phyloP scores from a whole-genome alignment of 2,888 invertebrate genomes.

The Malachius bipustulatus region DNA sequence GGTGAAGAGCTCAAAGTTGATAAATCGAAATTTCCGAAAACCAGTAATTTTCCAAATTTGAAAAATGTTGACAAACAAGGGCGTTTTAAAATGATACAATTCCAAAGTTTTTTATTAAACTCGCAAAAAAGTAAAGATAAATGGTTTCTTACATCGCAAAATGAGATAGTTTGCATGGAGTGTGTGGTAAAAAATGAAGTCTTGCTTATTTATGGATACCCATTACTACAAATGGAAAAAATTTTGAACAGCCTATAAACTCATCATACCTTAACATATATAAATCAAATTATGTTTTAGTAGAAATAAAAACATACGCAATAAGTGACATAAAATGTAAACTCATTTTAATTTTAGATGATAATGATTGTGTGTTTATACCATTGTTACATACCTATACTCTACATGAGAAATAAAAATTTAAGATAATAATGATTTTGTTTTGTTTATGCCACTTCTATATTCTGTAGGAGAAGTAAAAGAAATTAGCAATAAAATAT shows the following conservation, averaged over 20 bases:
- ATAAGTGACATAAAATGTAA: slow-evolving; percentile 10
- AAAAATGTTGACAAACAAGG: slow-evolving; percentile 9
- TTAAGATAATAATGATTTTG: too few relatives aligned
- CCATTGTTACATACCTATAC: too few relatives aligned
- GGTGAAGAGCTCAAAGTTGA: slow-evolving; percentile 14
- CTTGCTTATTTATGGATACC: slow-evolving; percentile 5
- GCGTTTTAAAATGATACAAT: slow-evolving; percentile 9
- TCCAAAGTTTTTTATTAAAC: slow-evolving; percentile 12
- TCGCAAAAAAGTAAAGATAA: slow-evolving; percentile 12
- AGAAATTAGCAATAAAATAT: too few relatives aligned
- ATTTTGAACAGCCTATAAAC: slow-evolving; percentile 11
- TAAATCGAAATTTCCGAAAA: neutral
- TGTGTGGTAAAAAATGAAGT: slow-evolving; percentile 8
- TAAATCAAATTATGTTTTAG: slow-evolving; percentile 4
- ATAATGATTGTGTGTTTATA: slow-evolving; percentile 7
- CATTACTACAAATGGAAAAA: slow-evolving; percentile 6
- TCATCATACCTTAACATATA: slow-evolving; percentile 9
- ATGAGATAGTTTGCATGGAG: slow-evolving; percentile 13
- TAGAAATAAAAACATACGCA: slow-evolving; percentile 3
- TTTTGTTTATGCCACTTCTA: too few relatives aligned
- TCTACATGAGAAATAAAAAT: too few relatives aligned
- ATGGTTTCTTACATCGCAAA: slow-evolving; percentile 20
- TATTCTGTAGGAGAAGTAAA: too few relatives aligned
- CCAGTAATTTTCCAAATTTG: slow-evolving; percentile 9
- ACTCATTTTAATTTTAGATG: slow-evolving; percentile 7